Evolutionary conservation across 2,113 vertebrate species (phyloP).

Genomic region (Laterallus jamaicensis): DNA sequence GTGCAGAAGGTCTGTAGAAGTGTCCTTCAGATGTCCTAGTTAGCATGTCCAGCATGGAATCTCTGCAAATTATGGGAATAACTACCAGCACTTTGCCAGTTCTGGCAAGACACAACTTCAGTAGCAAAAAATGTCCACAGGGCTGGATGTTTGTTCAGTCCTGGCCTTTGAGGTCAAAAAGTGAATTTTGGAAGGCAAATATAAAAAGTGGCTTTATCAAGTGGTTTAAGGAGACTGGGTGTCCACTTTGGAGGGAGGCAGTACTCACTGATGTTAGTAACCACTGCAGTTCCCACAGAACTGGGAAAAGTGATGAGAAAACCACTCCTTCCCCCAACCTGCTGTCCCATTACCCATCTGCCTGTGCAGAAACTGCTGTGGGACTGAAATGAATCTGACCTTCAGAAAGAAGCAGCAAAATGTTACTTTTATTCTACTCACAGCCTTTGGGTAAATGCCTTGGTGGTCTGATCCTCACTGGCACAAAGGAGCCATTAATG

Average conservation of each 20-base stretch:
- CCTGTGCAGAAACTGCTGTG: neutral
- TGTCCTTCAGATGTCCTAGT: neutral
- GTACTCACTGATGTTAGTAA: neutral
- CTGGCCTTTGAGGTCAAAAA: neutral
- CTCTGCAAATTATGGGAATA: neutral
- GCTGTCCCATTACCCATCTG: neutral
- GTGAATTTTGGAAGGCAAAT: neutral
- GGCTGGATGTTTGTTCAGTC: neutral
- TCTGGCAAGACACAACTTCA: neutral
- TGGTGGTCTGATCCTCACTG: conserved; percentile 2
- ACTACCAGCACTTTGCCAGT: neutral
- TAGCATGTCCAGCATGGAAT: neutral
- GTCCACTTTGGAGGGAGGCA: neutral
- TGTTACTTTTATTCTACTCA: conserved; percentile 12
- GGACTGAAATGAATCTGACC: neutral
- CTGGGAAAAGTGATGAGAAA: neutral
- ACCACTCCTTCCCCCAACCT: neutral
- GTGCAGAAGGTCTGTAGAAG: neutral
- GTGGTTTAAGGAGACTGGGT: neutral
- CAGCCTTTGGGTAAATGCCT: conserved; percentile 34
- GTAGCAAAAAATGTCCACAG: neutral
- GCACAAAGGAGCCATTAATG: conserved; percentile 41
- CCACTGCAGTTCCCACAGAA: neutral
- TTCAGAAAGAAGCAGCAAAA: conserved; percentile 14
- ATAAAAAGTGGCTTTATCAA: neutral